phyloP scores from a whole-genome alignment of 2,888 invertebrate species.

The Andrena minutula region DNA sequence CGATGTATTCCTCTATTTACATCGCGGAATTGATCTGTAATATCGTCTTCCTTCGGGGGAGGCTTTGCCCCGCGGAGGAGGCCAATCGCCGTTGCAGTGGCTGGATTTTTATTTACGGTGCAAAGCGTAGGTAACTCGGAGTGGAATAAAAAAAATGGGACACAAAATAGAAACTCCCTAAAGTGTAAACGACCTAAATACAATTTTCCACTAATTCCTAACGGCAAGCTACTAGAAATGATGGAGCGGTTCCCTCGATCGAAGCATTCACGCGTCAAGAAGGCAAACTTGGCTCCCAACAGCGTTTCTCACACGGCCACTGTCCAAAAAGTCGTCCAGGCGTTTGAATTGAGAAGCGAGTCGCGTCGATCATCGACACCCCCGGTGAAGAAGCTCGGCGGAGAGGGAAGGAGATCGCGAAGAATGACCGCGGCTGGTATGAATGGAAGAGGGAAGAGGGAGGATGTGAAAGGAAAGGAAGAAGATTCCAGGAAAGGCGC shows the following conservation, averaged over 20 bases:
- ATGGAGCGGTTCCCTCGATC: too few species aligned
- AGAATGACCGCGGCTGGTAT: slow-evolving; percentile 17
- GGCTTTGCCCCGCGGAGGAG: too few species aligned
- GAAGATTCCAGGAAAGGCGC: slow-evolving; percentile 44
- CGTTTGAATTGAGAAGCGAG: neutral
- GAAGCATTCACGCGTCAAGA: too few species aligned
- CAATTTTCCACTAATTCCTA: too few species aligned
- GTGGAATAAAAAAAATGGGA: too few species aligned
- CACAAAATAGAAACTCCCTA: too few species aligned
- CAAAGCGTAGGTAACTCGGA: too few species aligned
- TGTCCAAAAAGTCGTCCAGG: slow-evolving; percentile 3
- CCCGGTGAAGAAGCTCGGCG: neutral
- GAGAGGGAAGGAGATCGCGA: slow-evolving; percentile 9
- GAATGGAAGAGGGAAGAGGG: slow-evolving; percentile 47
- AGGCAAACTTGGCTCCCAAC: too few species aligned
- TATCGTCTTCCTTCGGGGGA: neutral
- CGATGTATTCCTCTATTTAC: slow-evolving; percentile 25
- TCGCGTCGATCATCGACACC: neutral
- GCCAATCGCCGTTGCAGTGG: neutral
- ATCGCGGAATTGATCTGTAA: slow-evolving; percentile 40
- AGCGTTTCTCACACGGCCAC: neutral
- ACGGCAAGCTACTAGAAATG: too few species aligned
- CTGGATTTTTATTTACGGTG: neutral
- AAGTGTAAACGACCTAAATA: too few species aligned
- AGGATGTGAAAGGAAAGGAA: neutral